phyloP scores from a whole-genome alignment of 2,113 vertebrate genomes.

The Galbula dea region DNA sequence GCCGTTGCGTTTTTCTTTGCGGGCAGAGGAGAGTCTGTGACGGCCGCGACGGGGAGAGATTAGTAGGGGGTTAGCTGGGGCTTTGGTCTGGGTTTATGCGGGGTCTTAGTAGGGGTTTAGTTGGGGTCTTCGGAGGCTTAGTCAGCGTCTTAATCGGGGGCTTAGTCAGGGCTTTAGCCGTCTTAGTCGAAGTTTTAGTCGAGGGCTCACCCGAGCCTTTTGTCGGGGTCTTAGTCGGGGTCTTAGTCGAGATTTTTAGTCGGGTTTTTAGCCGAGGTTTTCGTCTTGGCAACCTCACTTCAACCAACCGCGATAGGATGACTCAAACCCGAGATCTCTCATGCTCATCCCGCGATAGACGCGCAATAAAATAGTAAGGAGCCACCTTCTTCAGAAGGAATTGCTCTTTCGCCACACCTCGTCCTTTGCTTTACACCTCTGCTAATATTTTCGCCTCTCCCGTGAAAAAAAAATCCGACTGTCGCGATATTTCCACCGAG shows the following conservation, averaged over 20 bases:
- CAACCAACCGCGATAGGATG: neutral
- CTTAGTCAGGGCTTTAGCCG: no score
- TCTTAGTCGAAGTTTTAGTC: no score
- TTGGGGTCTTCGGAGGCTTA: no score
- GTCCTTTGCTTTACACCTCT: neutral
- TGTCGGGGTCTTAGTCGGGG: no score
- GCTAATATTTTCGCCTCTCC: neutral
- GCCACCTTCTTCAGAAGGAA: neutral
- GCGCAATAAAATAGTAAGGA: neutral
- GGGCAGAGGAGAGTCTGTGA: neutral
- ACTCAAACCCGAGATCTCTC: constrained; percentile 5
- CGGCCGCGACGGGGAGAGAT: neutral
- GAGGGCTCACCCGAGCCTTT: no score
- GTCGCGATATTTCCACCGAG: neutral
- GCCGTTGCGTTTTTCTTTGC: neutral
- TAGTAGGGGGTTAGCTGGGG: no score
- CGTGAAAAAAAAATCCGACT: neutral
- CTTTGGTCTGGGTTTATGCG: no score
- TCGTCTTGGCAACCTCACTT: neutral
- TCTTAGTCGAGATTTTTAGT: no score
- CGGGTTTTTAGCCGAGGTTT: neutral
- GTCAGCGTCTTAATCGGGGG: no score
- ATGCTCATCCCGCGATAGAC: constrained; percentile 20
- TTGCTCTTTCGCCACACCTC: neutral
- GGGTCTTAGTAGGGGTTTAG: neutral